phyloP scores from a whole-genome alignment of 2,797 vertebrate species.

The Hoplostethus mediterraneus region DNA sequence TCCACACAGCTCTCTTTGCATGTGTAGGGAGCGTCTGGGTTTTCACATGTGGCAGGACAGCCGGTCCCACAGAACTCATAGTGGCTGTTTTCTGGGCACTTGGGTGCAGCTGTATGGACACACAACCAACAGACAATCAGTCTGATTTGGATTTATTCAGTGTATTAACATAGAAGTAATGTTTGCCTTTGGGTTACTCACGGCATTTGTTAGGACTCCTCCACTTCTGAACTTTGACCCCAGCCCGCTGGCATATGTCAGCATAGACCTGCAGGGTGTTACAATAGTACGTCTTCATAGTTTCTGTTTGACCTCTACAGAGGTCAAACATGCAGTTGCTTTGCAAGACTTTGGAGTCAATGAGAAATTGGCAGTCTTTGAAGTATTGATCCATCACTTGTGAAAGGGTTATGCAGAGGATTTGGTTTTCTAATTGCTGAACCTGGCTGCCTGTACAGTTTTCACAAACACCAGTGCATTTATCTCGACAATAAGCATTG shows the following conservation, averaged over 20 bases:
- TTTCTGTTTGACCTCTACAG: conserved; percentile 66
- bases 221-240: conserved; percentile 74
- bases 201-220: conserved; percentile 72
- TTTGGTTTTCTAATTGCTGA: conserved; percentile 27
- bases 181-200: conserved; percentile 74
- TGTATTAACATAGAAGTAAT: background rate
- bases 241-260: conserved; percentile 74
- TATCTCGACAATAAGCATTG: conserved; percentile 66
- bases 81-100: conserved; percentile 82
- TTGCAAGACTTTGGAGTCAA: conserved; percentile 66
- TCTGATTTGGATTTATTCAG: background rate
- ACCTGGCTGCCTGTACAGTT: conserved; percentile 36
- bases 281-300: conserved; percentile 67
- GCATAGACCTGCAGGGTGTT: conserved; percentile 74
- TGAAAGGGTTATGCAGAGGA: conserved; percentile 47
- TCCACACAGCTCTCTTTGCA: conserved; percentile 81
- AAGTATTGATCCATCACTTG: conserved; percentile 64
- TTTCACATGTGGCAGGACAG: conserved; percentile 81
- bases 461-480: conserved; percentile 62
- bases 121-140: background rate
- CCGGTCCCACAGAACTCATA: conserved; percentile 78
- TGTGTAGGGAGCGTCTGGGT: background rate
- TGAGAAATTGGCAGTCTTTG: conserved; percentile 49
- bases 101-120: conserved; percentile 66
- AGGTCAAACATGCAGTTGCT: conserved; percentile 81